Evolutionary conservation across 1,140 invertebrate species (phyloP), one percentile per base, ranked within the genome.

Genomic region (Lasioglossum albipes): DNA sequence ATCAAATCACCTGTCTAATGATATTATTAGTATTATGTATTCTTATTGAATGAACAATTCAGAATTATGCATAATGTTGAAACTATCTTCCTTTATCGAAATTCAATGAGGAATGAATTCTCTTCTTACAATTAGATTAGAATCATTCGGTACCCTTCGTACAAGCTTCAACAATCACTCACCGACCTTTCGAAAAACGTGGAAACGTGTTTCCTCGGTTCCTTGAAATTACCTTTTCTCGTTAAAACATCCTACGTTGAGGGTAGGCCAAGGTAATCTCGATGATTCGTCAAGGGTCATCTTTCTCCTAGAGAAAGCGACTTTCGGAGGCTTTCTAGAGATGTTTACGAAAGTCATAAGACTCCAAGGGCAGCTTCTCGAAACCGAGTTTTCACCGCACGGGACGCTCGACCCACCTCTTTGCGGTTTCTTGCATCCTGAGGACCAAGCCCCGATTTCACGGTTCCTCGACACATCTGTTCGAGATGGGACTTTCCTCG

Each of bases 261-360:
- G 45, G 67, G 59, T 67, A 52, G 18, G 68, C 41, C 75, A 78
- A 66, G 64, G 77, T 70, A 62, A 79, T 84, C 41, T 70, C 36
- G 20, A 78, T 59, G 45, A 67, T 66, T 85, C 68, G 61, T 74
- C 41, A 74, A 85, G 68, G 71, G 59, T 41, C 59, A 67, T 85
- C 73, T 62, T 85, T 22, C 9, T 72, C 49, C n/a, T 36, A 54
- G 71, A 69, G 81, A 82, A 88, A 83, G 83, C 76, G 22, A 76
- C 78, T 82, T 87, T 86, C 74, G 52, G 31, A 45, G 49, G 76
- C 78, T 82, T 87, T 86, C 74, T 66, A 69, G 70, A 78, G 71
- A 78, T 88, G 82, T 89, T 88, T 89, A 88, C 81, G 71, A 87
- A 85, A 87, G 79, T 80, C 71, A 84, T 89, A 87, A 88, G 64